A percentile compares a stretch with the other conserved stretches of the same genome.
These are phyloP conservation scores for Nixonia krombeini DNA, from an alignment of 1,140 invertebrate species.

Conservation along the genomic window DNA sequence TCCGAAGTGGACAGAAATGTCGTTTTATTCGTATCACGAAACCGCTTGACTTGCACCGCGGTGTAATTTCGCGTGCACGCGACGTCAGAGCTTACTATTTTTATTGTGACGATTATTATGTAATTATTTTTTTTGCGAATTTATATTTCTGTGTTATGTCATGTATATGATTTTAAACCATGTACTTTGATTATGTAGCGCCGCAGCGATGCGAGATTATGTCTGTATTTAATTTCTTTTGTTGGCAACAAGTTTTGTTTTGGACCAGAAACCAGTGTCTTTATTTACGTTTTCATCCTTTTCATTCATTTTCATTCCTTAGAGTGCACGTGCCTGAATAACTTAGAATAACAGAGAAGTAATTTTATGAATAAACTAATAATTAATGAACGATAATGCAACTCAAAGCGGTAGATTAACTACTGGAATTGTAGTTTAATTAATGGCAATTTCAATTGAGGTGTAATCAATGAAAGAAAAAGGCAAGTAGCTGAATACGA, in stretches of 20 bases:
- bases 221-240: slow-evolving; percentile 67
- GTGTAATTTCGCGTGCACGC: slow-evolving; percentile 22
- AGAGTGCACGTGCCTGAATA: not conserved
- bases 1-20: not conserved
- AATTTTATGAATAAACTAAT: too few relatives aligned
- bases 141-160: slow-evolving; percentile 52
- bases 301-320: slow-evolving; percentile 16
- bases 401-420: too few relatives aligned
- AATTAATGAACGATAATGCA: too few relatives aligned
- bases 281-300: slow-evolving; percentile 48
- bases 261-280: slow-evolving; percentile 50
- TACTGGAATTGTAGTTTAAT: too few relatives aligned
- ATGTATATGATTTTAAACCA: slow-evolving; percentile 25
- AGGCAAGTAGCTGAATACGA: too few relatives aligned
- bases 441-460: too few relatives aligned
- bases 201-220: slow-evolving; percentile 61
- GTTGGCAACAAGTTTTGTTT: slow-evolving; percentile 70
- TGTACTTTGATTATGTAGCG: slow-evolving; percentile 18
- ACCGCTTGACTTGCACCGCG: slow-evolving; percentile 15
- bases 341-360: too few relatives aligned
- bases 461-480: slow-evolving; percentile 29
- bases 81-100: slow-evolving; percentile 50
- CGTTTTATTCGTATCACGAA: slow-evolving; percentile 38
- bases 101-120: slow-evolving; percentile 55
- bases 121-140: slow-evolving; percentile 41